A percentile compares a stretch with the other conserved stretches of the same genome.
Conservation (phyloP, 2,888 invertebrate species). For the Brachypterus glaber region DNA sequence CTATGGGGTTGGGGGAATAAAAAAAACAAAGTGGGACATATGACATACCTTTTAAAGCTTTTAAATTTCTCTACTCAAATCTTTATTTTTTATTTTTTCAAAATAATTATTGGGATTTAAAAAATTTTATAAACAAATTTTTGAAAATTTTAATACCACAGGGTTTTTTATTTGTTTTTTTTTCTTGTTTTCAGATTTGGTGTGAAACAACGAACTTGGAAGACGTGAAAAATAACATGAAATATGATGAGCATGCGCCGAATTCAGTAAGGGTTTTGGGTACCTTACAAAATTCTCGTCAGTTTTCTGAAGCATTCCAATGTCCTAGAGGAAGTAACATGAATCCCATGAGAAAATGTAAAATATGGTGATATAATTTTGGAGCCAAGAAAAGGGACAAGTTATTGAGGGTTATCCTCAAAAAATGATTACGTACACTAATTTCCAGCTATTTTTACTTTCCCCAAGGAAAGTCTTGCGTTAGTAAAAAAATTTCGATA, state of each 20-base stretch:
- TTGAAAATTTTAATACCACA: not conserved
- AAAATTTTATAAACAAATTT: not conserved
- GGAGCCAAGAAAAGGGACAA: too few relatives aligned
- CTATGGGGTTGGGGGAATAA: too few relatives aligned
- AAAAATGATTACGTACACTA: too few relatives aligned
- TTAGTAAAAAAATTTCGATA: too few relatives aligned
- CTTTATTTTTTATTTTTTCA: too few relatives aligned
- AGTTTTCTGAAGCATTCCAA: constrained; percentile 59
- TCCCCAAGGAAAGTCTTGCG: too few relatives aligned
- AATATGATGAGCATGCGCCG: constrained; percentile 64
- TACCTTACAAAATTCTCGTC: constrained; percentile 60
- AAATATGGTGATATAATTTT: constrained; percentile 48
- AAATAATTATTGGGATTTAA: too few relatives aligned
- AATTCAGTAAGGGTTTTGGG: constrained; percentile 59
- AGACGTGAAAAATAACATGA: constrained; percentile 53
- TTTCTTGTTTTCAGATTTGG: constrained; percentile 67
- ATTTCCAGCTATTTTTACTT: too few relatives aligned
- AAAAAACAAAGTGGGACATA: too few relatives aligned
- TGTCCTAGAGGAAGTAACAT: constrained; percentile 45
- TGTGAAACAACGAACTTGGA: constrained; percentile 64
- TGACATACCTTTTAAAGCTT: too few relatives aligned
- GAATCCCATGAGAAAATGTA: constrained; percentile 47
- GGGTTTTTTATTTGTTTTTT: constrained; percentile 11
- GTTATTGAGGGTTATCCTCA: too few relatives aligned
- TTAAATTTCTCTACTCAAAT: too few relatives aligned